Conservation (phyloP, 2,888 invertebrate genomes). For the Leistus spinibarbis region DNA sequence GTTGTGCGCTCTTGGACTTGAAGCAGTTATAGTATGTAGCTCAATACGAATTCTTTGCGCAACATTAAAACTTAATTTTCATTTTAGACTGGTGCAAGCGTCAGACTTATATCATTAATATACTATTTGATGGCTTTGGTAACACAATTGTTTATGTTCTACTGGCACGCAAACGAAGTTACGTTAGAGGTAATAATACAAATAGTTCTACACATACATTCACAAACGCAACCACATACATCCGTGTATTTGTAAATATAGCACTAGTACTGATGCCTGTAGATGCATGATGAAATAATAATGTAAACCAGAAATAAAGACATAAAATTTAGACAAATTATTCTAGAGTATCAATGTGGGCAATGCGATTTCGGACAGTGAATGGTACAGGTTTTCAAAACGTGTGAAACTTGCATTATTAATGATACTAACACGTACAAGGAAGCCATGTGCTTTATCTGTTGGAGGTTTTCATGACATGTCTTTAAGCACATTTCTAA, state of each 20-base stretch:
- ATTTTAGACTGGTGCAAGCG: slow-evolving; percentile 42
- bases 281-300: too few relatives aligned
- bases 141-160: slow-evolving; percentile 59
- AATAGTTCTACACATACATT: too few relatives aligned
- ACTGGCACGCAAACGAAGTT: slow-evolving; percentile 61
- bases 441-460: slow-evolving; percentile 39
- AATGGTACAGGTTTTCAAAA: slow-evolving; percentile 42
- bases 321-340: too few relatives aligned
- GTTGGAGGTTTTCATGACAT: slow-evolving; percentile 43
- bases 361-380: slow-evolving; percentile 39
- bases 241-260: too few relatives aligned
- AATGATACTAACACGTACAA: slow-evolving; percentile 40
- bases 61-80: neutral
- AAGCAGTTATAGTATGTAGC: slow-evolving; percentile 8
- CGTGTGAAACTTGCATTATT: slow-evolving; percentile 40
- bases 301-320: too few relatives aligned
- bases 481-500: slow-evolving; percentile 43
- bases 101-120: slow-evolving; percentile 50
- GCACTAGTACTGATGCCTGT: too few relatives aligned
- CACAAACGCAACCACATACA: too few relatives aligned
- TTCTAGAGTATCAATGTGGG: slow-evolving; percentile 42
- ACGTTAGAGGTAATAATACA: slow-evolving; percentile 55
- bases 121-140: slow-evolving; percentile 58
- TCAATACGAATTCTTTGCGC: neutral
- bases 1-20: slow-evolving; percentile 2